Evolutionary conservation across 2,888 invertebrate genomes (phyloP).

Genomic region (Seira sanloemensis): DNA sequence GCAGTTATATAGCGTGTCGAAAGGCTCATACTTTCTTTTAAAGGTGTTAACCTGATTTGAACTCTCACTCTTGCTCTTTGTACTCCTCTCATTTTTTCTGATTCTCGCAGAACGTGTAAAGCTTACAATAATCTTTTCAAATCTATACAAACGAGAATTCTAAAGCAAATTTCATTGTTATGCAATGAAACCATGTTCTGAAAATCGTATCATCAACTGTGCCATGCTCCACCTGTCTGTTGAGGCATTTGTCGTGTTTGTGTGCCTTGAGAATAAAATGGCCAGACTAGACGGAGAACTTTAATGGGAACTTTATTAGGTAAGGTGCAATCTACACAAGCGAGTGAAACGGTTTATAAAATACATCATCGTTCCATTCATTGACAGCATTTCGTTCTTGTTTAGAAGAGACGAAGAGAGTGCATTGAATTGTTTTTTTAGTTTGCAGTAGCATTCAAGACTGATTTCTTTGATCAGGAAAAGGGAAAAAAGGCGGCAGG

Average conservation of each 20-base stretch:
- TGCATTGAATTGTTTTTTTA: background rate
- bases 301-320: background rate
- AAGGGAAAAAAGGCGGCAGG: no score
- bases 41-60: background rate
- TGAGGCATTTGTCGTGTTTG: background rate
- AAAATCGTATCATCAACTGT: background rate
- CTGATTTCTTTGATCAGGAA: no score
- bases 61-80: background rate
- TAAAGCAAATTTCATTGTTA: background rate
- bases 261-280: background rate
- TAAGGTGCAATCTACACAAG: background rate
- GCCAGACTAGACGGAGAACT: background rate
- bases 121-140: background rate
- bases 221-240: background rate
- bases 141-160: background rate
- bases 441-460: background rate
- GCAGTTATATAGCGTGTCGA: background rate
- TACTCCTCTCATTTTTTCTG: background rate
- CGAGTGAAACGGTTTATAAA: background rate
- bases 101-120: background rate
- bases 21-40: background rate
- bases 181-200: background rate
- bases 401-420: background rate
- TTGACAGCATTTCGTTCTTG: background rate
- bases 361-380: background rate